phyloP scores from a whole-genome alignment of 2,113 vertebrate species.

The Amia ocellicauda region DNA sequence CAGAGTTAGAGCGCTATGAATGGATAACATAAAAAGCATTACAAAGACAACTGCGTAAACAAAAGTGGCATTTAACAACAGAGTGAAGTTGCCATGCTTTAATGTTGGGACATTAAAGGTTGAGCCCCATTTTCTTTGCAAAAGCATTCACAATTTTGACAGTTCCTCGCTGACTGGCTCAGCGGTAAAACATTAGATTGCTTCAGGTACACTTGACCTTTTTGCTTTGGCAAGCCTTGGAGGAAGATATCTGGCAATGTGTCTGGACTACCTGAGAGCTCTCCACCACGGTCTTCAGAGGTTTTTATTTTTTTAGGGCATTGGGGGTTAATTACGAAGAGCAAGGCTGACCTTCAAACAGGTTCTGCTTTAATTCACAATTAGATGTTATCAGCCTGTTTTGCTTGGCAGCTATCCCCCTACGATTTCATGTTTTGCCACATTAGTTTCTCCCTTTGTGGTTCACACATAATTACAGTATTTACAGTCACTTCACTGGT shows the following conservation, averaged over 20 bases:
- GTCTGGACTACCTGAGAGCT: neutral
- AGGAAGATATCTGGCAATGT: conserved; percentile 12
- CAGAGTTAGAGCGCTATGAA: too few species aligned
- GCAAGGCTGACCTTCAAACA: conserved; percentile 23
- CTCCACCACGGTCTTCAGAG: neutral
- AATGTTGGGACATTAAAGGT: conserved; percentile 63
- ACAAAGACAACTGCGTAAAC: conserved; percentile 56
- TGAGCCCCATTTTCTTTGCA: conserved; percentile 50
- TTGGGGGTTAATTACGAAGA: conserved; percentile 41
- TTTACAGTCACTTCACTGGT: neutral
- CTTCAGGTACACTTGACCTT: conserved; percentile 59
- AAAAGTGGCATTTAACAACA: conserved; percentile 66
- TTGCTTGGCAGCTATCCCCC: conserved; percentile 28
- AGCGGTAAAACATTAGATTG: conserved; percentile 41
- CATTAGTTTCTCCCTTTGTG: neutral
- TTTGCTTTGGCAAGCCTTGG: conserved; percentile 38
- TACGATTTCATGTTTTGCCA: neutral
- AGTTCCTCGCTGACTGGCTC: conserved; percentile 54
- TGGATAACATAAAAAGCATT: too few species aligned
- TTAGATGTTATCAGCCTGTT: conserved; percentile 29
- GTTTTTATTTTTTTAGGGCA: conserved; percentile 21
- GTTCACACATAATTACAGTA: neutral
- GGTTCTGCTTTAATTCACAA: conserved; percentile 10
- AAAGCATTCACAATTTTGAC: conserved; percentile 52
- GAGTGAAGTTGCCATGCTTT: conserved; percentile 45